These are phyloP conservation scores for Buathra laborator DNA, from an alignment of 2,888 invertebrate species.

Conservation along the genomic window DNA sequence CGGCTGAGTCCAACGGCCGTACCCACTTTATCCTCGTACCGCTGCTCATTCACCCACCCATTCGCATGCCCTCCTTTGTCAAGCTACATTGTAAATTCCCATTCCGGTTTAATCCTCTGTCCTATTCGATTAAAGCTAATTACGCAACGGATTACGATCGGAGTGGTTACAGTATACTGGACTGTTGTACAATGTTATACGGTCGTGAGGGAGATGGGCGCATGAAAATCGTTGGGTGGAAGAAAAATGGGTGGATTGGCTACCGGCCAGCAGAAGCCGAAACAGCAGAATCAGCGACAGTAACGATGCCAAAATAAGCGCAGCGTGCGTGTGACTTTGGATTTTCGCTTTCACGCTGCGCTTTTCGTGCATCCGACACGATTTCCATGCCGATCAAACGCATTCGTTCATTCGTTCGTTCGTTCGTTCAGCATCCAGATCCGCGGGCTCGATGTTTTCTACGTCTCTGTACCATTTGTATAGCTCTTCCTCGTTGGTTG, in stretches of 20 bases:
- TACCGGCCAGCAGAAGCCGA: slow-evolving; percentile 38
- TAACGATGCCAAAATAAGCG: slow-evolving; percentile 50
- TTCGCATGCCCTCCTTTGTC: slow-evolving; percentile 21
- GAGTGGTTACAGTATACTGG: not conserved
- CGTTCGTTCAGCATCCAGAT: slow-evolving; percentile 51
- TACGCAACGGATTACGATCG: slow-evolving; percentile 44
- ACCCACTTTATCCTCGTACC: not conserved
- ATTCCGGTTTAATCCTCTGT: slow-evolving; percentile 55
- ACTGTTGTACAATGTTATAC: slow-evolving; percentile 9
- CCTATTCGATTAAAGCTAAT: slow-evolving; percentile 60
- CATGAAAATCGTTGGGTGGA: slow-evolving; percentile 55
- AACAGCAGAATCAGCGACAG: slow-evolving; percentile 32
- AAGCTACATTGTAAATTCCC: slow-evolving; percentile 40
- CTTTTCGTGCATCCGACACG: slow-evolving; percentile 57
- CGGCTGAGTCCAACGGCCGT: not conserved
- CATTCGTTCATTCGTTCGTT: slow-evolving; percentile 56
- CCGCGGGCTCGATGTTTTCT: slow-evolving; percentile 34
- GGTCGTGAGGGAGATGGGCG: not conserved
- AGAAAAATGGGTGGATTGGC: slow-evolving; percentile 57
- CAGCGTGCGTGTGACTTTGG: slow-evolving; percentile 55
- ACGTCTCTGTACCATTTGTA: slow-evolving; percentile 10
- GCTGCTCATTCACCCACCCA: not conserved
- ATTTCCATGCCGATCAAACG: slow-evolving; percentile 65
- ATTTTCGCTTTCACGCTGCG: slow-evolving; percentile 49
- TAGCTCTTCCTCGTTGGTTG: slow-evolving; percentile 18